phyloP scores from a whole-genome alignment of 2,797 vertebrate species.

The Taenioides sp. region DNA sequence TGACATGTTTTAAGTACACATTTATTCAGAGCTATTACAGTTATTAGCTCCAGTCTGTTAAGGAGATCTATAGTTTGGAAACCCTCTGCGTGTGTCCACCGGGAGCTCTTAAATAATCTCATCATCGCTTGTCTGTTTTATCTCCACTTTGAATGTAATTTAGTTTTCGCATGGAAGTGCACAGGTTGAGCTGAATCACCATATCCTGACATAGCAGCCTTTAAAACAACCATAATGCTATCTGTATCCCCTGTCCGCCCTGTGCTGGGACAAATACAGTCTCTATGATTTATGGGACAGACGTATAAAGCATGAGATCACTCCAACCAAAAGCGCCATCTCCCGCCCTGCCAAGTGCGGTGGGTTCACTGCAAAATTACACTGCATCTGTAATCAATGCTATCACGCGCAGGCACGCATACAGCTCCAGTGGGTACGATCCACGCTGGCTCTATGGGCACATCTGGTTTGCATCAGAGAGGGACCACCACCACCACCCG shows the following conservation, averaged over 20 bases:
- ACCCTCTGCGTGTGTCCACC: constrained; percentile 12
- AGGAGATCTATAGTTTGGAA: constrained; percentile 20
- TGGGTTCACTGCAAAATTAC: constrained; percentile 65
- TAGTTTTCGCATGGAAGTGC: background rate
- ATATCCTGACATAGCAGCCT: constrained; percentile 7
- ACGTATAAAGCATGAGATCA: constrained; percentile 64
- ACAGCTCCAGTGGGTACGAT: constrained; percentile 57
- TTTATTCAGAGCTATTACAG: constrained; percentile 4
- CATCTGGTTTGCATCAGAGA: constrained; percentile 79
- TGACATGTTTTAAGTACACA: background rate
- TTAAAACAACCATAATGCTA: constrained; percentile 33
- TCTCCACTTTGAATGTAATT: constrained; percentile 21
- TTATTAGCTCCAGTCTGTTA: constrained; percentile 42
- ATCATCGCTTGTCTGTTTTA: constrained; percentile 21
- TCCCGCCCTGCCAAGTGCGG: constrained; percentile 56
- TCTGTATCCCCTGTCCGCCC: constrained; percentile 24
- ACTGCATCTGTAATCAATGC: constrained; percentile 68
- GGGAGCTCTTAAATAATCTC: constrained; percentile 27
- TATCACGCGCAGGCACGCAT: constrained; percentile 38
- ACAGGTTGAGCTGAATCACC: constrained; percentile 22
- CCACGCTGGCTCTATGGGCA: constrained; percentile 51
- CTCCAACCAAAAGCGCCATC: constrained; percentile 38
- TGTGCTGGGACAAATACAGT: constrained; percentile 42
- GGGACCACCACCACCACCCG: constrained; percentile 56
- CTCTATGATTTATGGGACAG: constrained; percentile 57